These are phyloP conservation scores for Hemibagrus guttatus DNA, from an alignment of 2,797 vertebrate genomes.

Conservation along the genomic window DNA sequence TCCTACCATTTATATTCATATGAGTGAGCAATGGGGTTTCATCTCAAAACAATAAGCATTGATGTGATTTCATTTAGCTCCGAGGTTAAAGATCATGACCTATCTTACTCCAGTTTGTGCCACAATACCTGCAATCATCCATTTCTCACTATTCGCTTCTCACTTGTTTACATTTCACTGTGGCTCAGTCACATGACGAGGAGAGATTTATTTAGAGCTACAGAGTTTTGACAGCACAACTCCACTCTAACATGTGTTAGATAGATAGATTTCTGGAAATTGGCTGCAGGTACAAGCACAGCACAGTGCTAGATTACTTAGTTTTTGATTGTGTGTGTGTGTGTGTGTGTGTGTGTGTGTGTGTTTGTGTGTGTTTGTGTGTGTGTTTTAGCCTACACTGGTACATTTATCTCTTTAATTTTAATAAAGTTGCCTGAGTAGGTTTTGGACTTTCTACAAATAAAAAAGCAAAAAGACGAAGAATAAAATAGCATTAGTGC, in stretches of 20 bases:
- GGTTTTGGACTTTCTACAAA: neutral
- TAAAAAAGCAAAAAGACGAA: neutral
- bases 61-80: slow-evolving; percentile 36
- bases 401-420: slow-evolving; percentile 46
- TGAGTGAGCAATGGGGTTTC: neutral
- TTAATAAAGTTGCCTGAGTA: slow-evolving; percentile 15
- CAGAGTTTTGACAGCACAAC: slow-evolving; percentile 72
- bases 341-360: too few relatives aligned
- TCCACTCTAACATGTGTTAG: slow-evolving; percentile 68
- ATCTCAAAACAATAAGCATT: slow-evolving; percentile 37
- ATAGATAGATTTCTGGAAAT: slow-evolving; percentile 68
- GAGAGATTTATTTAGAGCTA: slow-evolving; percentile 69
- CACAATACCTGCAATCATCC: slow-evolving; percentile 29
- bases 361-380: too few relatives aligned
- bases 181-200: slow-evolving; percentile 25
- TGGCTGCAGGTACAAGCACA: slow-evolving; percentile 74
- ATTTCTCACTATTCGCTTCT: slow-evolving; percentile 43
- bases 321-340: neutral
- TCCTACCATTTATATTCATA: neutral
- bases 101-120: slow-evolving; percentile 15
- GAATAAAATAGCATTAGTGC: neutral
- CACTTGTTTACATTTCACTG: slow-evolving; percentile 38
- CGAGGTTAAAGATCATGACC: slow-evolving; percentile 31
- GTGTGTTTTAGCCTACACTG: neutral
- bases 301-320: slow-evolving; percentile 54